Evolutionary conservation across 2,888 invertebrate species (phyloP).

Genomic region (Rhodophaea formosa): DNA sequence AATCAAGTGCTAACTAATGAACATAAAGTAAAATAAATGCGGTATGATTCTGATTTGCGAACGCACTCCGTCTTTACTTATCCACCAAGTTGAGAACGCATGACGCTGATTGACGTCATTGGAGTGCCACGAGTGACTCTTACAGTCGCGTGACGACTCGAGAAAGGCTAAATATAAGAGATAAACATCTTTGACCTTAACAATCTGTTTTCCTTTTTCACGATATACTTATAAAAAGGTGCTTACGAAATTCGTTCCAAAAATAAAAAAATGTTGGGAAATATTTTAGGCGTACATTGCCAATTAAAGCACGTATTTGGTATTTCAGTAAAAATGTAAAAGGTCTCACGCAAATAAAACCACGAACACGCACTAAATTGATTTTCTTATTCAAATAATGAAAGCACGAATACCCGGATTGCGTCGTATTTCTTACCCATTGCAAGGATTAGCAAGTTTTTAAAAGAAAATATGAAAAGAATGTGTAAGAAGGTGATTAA

Average conservation of each 20-base stretch:
- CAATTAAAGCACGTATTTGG: background rate
- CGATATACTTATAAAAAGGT: conserved; percentile 1
- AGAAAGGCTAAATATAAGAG: conserved; percentile 22
- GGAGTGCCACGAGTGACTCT: conserved; percentile 25
- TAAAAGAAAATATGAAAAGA: too few relatives aligned
- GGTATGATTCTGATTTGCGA: background rate
- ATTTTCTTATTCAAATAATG: too few relatives aligned
- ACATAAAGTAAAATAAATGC: background rate
- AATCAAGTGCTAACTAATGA: too few relatives aligned
- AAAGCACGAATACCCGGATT: too few relatives aligned
- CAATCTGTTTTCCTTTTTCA: conserved; percentile 13
- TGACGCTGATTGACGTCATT: conserved; percentile 43
- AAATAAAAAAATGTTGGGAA: background rate
- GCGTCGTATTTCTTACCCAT: too few relatives aligned
- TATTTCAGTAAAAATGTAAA: background rate
- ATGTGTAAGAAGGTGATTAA: too few relatives aligned
- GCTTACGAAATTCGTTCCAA: conserved; percentile 4
- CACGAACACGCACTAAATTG: background rate
- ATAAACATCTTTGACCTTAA: conserved; percentile 29
- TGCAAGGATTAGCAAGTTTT: too few relatives aligned
- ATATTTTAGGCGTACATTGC: background rate
- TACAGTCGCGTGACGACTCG: conserved; percentile 38
- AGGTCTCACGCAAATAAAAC: background rate
- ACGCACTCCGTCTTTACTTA: background rate
- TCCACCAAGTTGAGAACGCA: background rate